Evolutionary conservation across 2,113 vertebrate genomes (phyloP).

Genomic region (western clawed frog (Xenopus tropicalis)): UCB_Xtro_10.0 CM004443.2:171424001-171424500

Average conservation of each 20-base stretch:
- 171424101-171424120: constrained; percentile 11
- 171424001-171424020: background rate
- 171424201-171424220: constrained; percentile 89
- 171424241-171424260: constrained; percentile 50
- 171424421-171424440: constrained; percentile 15
- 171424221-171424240: constrained; percentile 57
- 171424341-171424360: constrained; percentile 31
- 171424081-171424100: constrained; percentile 19
- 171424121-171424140: constrained; percentile 2
- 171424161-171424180: constrained; percentile 95
- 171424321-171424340: constrained; percentile 30
- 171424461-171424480: background rate
- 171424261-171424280: constrained; percentile 45
- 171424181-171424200: constrained; percentile 98
- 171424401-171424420: constrained; percentile 24
- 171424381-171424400: constrained; percentile 31
- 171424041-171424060: constrained; percentile 1
- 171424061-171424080: constrained; percentile 15
- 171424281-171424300: constrained; percentile 45
- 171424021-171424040: constrained; percentile 10
- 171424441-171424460: constrained; percentile 18
- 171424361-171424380: constrained; percentile 22
- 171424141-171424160: constrained; percentile 92
- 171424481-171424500: constrained; percentile 56
- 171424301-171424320: constrained; percentile 36